Conservation (phyloP, 2,113 vertebrate species). For the Conger conger region DNA sequence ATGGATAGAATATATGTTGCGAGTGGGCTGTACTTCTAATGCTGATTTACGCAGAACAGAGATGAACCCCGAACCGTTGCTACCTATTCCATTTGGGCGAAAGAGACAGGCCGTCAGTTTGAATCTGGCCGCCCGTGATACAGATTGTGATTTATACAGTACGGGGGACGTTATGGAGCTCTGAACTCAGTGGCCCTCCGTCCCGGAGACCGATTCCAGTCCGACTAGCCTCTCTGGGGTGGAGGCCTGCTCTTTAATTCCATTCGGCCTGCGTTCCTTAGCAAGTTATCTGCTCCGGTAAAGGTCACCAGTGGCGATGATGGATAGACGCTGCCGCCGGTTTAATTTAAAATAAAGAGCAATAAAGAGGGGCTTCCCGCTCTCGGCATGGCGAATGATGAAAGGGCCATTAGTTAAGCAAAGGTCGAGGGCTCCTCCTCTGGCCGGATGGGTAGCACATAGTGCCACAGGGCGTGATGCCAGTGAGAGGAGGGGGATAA, state of each 20-base stretch:
- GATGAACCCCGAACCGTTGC: neutral
- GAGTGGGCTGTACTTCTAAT: neutral
- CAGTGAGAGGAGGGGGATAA: slow-evolving; percentile 35
- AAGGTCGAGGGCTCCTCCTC: slow-evolving; percentile 72
- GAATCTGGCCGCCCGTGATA: neutral
- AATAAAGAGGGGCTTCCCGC: slow-evolving; percentile 54
- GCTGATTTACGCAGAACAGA: neutral
- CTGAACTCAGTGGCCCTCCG: neutral
- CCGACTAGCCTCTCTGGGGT: neutral
- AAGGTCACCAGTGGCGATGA: slow-evolving; percentile 67
- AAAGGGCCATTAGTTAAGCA: slow-evolving; percentile 74
- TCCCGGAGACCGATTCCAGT: neutral
- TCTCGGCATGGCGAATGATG: slow-evolving; percentile 41
- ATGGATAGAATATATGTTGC: neutral
- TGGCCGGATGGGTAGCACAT: neutral
- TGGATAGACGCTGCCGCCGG: slow-evolving; percentile 62
- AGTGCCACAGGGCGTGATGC: neutral
- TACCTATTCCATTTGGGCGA: neutral
- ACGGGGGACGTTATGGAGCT: neutral
- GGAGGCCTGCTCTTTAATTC: slow-evolving; percentile 41
- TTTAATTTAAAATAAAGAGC: slow-evolving; percentile 77
- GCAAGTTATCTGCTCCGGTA: slow-evolving; percentile 66
- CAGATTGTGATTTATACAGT: neutral
- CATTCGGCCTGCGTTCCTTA: slow-evolving; percentile 33
- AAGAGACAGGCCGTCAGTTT: neutral